phyloP scores from a whole-genome alignment of 30 jellyfish, hydroid and myxozoan genomes.

The Aurelia aurita region DNA sequence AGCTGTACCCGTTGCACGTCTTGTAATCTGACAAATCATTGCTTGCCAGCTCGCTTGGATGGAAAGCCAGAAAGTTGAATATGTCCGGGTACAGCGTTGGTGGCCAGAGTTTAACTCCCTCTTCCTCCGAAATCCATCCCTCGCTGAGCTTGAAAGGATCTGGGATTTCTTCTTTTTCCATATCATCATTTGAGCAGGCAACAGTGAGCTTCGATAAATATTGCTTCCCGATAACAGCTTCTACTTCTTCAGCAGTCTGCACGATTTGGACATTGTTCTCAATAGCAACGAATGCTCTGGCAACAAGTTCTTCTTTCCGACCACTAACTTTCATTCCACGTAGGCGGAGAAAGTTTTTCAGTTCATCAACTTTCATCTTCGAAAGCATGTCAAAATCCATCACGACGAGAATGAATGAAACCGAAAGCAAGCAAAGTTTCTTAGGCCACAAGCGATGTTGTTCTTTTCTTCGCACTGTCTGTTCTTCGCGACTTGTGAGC shows the following conservation, averaged over 20 bases:
- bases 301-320: conserved; percentile 51
- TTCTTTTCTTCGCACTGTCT: too few species aligned
- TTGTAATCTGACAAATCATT: conserved; percentile 37
- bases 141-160: conserved; percentile 48
- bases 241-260: conserved; percentile 61
- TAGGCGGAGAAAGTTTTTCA: conserved; percentile 29
- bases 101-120: conserved; percentile 38
- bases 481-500: too few species aligned
- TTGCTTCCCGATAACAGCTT: not conserved
- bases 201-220: conserved; percentile 26
- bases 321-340: conserved; percentile 40
- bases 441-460: too few species aligned
- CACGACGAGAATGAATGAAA: too few species aligned
- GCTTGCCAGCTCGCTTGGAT: conserved; percentile 31
- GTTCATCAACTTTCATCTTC: conserved; percentile 36
- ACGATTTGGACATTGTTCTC: conserved; percentile 32
- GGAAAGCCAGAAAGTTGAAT: conserved; percentile 7
- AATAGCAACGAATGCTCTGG: conserved; percentile 41
- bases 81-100: conserved; percentile 51
- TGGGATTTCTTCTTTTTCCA: conserved; percentile 24
- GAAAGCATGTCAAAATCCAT: conserved; percentile 44
- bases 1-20: too few species aligned
- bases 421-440: too few species aligned
- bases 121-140: conserved; percentile 51
- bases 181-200: too few species aligned